Percentiles rank a stretch among this genome's conserved stretches.
Conservation (phyloP, 2,113 vertebrate genomes). For the Chaenogobius annularis region DNA sequence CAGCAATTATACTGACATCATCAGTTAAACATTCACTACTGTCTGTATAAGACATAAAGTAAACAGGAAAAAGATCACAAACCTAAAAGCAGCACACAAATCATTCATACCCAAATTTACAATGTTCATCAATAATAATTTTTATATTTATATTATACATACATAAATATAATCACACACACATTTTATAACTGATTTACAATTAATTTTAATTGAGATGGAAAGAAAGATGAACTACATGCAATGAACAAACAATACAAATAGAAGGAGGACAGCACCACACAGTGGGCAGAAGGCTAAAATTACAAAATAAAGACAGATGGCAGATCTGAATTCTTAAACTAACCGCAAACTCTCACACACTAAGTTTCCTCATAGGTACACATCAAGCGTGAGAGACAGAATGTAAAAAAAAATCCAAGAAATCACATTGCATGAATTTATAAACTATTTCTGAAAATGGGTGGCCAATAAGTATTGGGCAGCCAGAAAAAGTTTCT, state of each 20-base stretch:
- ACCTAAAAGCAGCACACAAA: background rate
- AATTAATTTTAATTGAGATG: background rate
- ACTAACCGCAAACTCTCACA: background rate
- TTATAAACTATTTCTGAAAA: no score
- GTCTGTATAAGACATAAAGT: constrained; percentile 73
- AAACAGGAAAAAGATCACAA: background rate
- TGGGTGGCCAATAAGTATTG: no score
- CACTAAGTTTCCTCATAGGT: no score
- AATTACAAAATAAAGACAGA: background rate
- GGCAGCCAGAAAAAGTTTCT: no score
- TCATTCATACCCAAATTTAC: background rate
- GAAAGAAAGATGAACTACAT: constrained; percentile 42
- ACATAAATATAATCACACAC: no score
- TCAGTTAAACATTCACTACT: constrained; percentile 93
- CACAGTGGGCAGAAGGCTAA: constrained; percentile 41
- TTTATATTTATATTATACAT: no score
- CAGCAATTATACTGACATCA: constrained; percentile 95
- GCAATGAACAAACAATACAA: constrained; percentile 35
- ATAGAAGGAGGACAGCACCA: constrained; percentile 44
- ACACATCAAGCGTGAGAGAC: no score
- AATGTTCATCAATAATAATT: background rate
- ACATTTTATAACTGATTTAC: background rate
- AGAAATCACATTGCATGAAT: no score
- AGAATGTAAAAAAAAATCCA: no score
- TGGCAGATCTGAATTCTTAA: background rate